Percentiles rank a stretch among this genome's conserved stretches.
Evolutionary conservation across 1,140 invertebrate genomes (phyloP).

Genomic region (roundworm (Caenorhabditis elegans)): DNA sequence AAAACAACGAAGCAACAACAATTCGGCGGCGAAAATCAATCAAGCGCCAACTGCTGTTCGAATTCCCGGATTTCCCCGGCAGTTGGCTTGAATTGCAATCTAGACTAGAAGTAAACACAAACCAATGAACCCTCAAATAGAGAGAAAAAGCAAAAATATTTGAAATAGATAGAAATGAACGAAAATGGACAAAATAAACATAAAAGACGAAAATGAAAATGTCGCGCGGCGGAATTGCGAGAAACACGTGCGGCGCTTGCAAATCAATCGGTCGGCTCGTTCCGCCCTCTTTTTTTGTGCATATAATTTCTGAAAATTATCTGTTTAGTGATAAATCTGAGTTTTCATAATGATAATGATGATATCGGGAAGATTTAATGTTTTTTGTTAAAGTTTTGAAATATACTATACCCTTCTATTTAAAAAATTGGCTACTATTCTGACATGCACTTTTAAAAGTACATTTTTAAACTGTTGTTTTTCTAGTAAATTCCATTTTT

Average conservation of each 20-base stretch:
- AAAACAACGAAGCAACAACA: background rate
- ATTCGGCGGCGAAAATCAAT: background rate
- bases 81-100: background rate
- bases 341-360: too few species aligned
- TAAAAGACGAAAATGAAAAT: background rate
- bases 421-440: too few species aligned
- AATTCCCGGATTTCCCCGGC: background rate
- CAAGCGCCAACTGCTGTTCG: background rate
- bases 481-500: too few species aligned
- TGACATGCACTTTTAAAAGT: too few species aligned
- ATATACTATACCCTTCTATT: too few species aligned
- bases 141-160: background rate
- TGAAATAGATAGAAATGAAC: background rate
- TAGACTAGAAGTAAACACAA: background rate
- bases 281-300: background rate
- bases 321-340: too few species aligned
- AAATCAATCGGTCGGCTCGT: constrained; percentile 26
- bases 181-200: background rate
- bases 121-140: constrained; percentile 2
- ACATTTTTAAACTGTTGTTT: too few species aligned
- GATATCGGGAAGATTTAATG: background rate
- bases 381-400: too few species aligned
- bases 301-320: too few species aligned
- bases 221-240: background rate
- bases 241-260: background rate